Evolutionary conservation across 1,140 invertebrate genomes (phyloP).

Genomic region (Drosophila neocordata): DNA sequence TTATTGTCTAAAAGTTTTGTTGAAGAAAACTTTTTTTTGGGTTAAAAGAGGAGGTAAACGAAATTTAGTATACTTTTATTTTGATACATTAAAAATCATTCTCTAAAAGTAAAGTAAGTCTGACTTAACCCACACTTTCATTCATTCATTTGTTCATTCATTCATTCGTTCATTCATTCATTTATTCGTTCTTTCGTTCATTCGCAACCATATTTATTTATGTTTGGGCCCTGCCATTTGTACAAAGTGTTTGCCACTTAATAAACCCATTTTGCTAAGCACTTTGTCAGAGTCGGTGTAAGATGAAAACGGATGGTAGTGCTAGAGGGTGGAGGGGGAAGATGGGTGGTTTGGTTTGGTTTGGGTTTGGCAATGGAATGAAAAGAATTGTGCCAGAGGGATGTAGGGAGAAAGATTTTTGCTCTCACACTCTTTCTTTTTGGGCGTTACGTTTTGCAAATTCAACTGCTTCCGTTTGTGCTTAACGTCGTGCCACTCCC

Average conservation of each 20-base stretch:
- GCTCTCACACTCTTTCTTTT: neutral
- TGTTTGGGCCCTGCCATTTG: constrained; percentile 60
- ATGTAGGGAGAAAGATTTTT: neutral
- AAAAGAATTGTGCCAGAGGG: neutral
- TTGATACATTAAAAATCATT: constrained; percentile 5
- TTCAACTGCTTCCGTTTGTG: constrained; percentile 63
- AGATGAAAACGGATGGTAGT: too few species aligned
- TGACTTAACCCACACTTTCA: neutral
- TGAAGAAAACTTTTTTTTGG: too few species aligned
- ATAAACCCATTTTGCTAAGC: constrained; percentile 78
- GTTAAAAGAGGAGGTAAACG: too few species aligned
- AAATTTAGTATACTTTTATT: neutral
- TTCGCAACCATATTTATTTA: constrained; percentile 63
- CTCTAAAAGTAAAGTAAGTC: neutral
- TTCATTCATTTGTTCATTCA: too few species aligned
- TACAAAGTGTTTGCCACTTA: constrained; percentile 76
- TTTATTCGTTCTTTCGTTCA: constrained; percentile 2
- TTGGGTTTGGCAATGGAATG: too few species aligned
- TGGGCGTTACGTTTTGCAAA: constrained; percentile 37
- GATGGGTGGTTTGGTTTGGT: neutral
- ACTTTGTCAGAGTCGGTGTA: constrained; percentile 51
- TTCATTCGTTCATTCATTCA: neutral
- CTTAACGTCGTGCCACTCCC: constrained; percentile 32
- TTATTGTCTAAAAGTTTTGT: too few species aligned
- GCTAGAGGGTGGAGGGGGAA: neutral